Evolutionary conservation across 2,113 vertebrate genomes (phyloP).

Genomic region (Leptosomus discolor): DNA sequence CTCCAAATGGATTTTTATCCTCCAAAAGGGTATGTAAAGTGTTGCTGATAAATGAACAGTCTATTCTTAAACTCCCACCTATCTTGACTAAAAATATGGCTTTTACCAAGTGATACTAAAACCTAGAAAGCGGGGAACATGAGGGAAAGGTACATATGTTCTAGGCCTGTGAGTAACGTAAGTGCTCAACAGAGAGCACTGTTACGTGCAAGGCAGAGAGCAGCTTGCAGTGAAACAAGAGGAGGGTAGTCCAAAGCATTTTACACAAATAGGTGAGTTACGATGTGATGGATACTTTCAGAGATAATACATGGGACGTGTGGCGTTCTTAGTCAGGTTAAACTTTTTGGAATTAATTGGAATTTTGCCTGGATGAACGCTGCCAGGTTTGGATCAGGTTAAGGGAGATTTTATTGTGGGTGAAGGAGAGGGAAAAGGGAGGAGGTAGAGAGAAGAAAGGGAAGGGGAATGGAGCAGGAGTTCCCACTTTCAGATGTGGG

Average conservation of each 20-base stretch:
- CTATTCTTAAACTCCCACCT: background rate
- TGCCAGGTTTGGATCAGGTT: background rate
- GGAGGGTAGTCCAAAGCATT: background rate
- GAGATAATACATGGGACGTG: background rate
- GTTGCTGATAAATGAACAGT: background rate
- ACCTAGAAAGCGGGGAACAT: background rate
- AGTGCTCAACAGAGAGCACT: background rate
- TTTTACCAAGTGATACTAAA: rapidly evolving
- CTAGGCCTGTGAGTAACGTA: background rate
- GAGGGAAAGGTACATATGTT: background rate
- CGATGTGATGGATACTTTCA: background rate
- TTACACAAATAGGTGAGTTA: background rate
- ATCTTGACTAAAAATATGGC: background rate
- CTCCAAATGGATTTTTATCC: background rate
- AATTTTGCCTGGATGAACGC: rapidly evolving
- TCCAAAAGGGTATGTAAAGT: background rate
- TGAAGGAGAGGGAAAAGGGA: background rate
- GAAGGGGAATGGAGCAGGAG: background rate
- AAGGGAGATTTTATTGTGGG: background rate
- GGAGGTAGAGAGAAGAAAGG: background rate
- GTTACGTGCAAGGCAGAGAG: background rate
- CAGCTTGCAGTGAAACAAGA: background rate
- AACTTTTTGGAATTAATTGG: background rate
- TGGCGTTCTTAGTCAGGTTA: background rate
- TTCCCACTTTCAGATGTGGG: background rate